Conservation (phyloP, 1,140 invertebrate species). For the Probaryconus sp. region DNA sequence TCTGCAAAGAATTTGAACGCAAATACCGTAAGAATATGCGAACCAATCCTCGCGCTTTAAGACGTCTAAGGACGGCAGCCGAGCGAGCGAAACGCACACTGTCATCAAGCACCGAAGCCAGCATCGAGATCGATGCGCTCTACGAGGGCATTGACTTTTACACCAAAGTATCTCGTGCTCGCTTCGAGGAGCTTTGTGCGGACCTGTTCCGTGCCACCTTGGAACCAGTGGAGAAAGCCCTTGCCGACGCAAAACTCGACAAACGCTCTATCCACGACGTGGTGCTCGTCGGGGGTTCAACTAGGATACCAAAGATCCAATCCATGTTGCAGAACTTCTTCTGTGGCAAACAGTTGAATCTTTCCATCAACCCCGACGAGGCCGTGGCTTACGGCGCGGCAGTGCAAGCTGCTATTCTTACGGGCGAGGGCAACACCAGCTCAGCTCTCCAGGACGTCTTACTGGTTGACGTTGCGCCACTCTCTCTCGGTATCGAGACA, state of each 20-base stretch:
- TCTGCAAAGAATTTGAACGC: slow-evolving; percentile 80
- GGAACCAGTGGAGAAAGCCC: slow-evolving; percentile 83
- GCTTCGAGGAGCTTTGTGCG: slow-evolving; percentile 82
- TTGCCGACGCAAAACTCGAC: slow-evolving; percentile 86
- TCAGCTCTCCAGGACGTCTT: slow-evolving; percentile 82
- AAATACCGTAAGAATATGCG: slow-evolving; percentile 78
- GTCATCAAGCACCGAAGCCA: slow-evolving; percentile 80
- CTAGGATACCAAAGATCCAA: slow-evolving; percentile 84
- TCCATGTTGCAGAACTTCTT: slow-evolving; percentile 82
- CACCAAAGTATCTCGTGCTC: slow-evolving; percentile 80
- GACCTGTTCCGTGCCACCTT: slow-evolving; percentile 81
- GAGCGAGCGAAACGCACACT: slow-evolving; percentile 81
- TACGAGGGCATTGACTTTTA: slow-evolving; percentile 81
- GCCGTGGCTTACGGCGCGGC: slow-evolving; percentile 84
- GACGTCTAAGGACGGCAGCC: slow-evolving; percentile 83
- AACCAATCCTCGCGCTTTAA: slow-evolving; percentile 76
- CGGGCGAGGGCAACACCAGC: slow-evolving; percentile 78
- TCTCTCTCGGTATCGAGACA: slow-evolving; percentile 81
- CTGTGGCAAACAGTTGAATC: slow-evolving; percentile 81
- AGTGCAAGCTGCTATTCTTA: slow-evolving; percentile 82
- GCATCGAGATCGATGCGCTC: slow-evolving; percentile 80
- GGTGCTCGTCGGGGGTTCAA: slow-evolving; percentile 89
- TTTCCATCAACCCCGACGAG: slow-evolving; percentile 85
- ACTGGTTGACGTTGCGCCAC: slow-evolving; percentile 84
- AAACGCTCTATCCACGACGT: slow-evolving; percentile 86